phyloP scores from a whole-genome alignment of 2,797 vertebrate genomes.

The Macrochelys suwanniensis region DNA sequence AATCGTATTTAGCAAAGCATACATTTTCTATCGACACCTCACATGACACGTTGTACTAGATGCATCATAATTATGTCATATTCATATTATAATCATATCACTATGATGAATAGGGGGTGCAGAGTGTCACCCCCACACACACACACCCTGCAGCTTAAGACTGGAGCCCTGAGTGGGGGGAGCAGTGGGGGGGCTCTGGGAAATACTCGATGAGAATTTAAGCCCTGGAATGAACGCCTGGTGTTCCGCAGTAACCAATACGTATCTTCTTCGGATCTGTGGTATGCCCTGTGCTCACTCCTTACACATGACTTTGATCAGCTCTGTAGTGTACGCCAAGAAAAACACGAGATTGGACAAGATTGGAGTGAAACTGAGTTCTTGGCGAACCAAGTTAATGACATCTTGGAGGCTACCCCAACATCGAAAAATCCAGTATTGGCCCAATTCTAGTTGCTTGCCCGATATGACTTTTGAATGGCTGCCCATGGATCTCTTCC shows the following conservation, averaged over 20 bases:
- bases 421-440: background rate
- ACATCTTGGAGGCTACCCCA: background rate
- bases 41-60: too few relatives aligned
- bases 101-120: too few relatives aligned
- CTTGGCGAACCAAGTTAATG: background rate
- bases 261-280: background rate
- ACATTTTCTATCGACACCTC: too few relatives aligned
- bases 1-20: too few relatives aligned
- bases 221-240: background rate
- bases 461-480: background rate
- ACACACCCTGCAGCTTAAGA: too few relatives aligned
- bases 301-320: background rate
- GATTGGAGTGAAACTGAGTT: background rate
- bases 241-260: background rate
- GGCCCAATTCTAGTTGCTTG: background rate
- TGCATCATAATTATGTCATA: too few relatives aligned
- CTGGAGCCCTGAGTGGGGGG: too few relatives aligned
- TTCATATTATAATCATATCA: too few relatives aligned
- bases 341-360: background rate
- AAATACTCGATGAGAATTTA: too few relatives aligned
- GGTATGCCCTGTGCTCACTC: background rate
- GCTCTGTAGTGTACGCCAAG: background rate
- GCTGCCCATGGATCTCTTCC: background rate
- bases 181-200: fast-evolving
- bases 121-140: too few relatives aligned